phyloP scores from a whole-genome alignment of 1,140 invertebrate genomes.

The Papilio dardanus region DNA sequence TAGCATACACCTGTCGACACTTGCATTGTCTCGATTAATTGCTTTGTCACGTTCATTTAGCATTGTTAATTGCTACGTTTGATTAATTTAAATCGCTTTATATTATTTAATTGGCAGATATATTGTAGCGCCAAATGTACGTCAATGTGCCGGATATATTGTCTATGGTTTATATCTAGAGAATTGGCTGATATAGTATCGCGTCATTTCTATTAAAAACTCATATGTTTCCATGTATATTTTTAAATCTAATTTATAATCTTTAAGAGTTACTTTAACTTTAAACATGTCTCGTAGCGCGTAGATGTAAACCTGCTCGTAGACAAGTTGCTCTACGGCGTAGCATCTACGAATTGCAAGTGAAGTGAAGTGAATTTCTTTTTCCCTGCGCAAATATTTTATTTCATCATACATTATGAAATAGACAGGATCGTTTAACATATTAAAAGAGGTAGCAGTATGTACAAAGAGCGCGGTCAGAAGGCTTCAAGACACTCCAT shows the following conservation, averaged over 20 bases:
- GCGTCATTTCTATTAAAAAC: slow-evolving; percentile 1
- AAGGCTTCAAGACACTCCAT: neutral
- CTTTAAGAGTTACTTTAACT: no score
- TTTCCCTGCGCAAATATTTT: no score
- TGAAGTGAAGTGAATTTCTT: no score
- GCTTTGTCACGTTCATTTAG: slow-evolving; percentile 24
- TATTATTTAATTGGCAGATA: slow-evolving; percentile 5
- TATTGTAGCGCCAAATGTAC: neutral
- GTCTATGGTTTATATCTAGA: neutral
- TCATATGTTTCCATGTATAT: neutral
- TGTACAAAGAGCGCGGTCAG: neutral
- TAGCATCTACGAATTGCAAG: neutral
- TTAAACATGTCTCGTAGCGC: neutral
- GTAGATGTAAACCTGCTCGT: no score
- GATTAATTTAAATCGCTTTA: neutral
- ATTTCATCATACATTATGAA: neutral
- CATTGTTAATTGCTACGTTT: slow-evolving; percentile 5
- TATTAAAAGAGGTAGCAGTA: neutral
- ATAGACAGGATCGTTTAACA: neutral
- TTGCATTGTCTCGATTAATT: slow-evolving; percentile 25
- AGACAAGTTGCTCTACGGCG: neutral
- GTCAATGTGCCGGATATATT: slow-evolving; percentile 14
- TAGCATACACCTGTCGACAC: slow-evolving; percentile 7
- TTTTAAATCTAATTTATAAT: no score
- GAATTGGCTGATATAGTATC: neutral